Evolutionary conservation across 2,113 vertebrate genomes (phyloP).

Genomic region (Mastomys natalensis): DNA sequence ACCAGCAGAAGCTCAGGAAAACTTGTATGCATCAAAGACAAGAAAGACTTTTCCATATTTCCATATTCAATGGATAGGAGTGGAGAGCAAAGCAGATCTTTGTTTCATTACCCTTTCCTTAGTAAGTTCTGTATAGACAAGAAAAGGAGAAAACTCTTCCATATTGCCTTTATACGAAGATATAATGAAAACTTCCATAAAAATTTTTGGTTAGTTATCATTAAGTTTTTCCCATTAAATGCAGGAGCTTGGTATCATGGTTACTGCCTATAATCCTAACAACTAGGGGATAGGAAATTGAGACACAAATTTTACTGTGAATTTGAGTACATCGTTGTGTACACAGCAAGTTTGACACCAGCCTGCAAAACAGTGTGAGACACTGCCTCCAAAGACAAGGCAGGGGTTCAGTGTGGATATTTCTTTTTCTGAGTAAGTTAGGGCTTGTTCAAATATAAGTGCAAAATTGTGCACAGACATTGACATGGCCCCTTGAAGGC

Average conservation of each 20-base stretch:
- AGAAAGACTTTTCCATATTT: background rate
- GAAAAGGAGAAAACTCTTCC: background rate
- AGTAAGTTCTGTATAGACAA: background rate
- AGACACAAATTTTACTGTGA: background rate
- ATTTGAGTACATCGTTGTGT: background rate
- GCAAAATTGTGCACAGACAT: slow-evolving; percentile 60
- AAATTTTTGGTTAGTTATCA: background rate
- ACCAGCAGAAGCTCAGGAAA: accelerated
- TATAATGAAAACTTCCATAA: background rate
- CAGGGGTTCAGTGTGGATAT: background rate
- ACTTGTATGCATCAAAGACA: background rate
- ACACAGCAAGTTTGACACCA: background rate
- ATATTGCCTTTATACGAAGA: background rate
- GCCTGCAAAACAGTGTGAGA: background rate
- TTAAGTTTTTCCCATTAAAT: background rate
- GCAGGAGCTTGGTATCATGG: accelerated
- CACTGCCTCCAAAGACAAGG: background rate
- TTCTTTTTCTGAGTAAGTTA: slow-evolving; percentile 10
- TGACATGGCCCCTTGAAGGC: slow-evolving; percentile 58
- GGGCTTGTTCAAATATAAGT: slow-evolving; percentile 25
- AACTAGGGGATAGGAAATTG: too few relatives aligned
- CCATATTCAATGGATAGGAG: background rate
- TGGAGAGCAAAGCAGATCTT: background rate
- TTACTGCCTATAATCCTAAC: background rate
- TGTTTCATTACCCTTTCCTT: background rate